These are phyloP conservation scores for Columbina picui DNA, from an alignment of 2,113 vertebrate species.

Conservation along the genomic window DNA sequence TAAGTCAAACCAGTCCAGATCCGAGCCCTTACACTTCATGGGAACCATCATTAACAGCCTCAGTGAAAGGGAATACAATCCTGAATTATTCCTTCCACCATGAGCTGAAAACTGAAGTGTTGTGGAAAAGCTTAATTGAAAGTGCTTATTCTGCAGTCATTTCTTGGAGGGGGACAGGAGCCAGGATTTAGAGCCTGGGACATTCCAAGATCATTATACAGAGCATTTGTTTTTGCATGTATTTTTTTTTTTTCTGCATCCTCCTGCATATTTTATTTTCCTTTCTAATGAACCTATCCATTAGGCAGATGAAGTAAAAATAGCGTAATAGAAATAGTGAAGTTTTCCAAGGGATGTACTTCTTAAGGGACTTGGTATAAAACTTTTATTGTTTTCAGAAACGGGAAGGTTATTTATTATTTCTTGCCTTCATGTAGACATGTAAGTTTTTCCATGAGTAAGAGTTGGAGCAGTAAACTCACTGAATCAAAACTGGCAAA, in stretches of 20 bases:
- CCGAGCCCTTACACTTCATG: background rate
- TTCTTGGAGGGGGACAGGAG: background rate
- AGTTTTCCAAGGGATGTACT: background rate
- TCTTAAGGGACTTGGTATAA: background rate
- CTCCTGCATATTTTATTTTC: background rate
- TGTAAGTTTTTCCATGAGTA: background rate
- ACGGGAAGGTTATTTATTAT: background rate
- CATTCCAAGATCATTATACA: background rate
- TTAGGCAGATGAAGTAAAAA: constrained; percentile 46
- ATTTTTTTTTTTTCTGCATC: background rate
- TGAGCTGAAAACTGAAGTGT: background rate
- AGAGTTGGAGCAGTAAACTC: background rate
- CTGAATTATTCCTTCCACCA: background rate
- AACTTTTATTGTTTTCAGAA: background rate
- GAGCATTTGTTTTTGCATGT: constrained; percentile 8
- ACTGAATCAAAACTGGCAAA: background rate
- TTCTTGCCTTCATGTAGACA: background rate
- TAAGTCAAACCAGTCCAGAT: background rate
- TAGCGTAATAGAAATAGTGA: background rate
- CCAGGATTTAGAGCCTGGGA: background rate
- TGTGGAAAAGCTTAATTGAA: background rate
- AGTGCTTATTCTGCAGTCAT: background rate
- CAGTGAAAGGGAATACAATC: background rate
- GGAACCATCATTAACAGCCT: background rate
- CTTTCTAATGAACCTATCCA: constrained; percentile 36